Percentiles rank a stretch among this genome's conserved stretches.
Evolutionary conservation across 1,140 invertebrate species (phyloP).

Genomic region (Neuroterus valhalla): DNA sequence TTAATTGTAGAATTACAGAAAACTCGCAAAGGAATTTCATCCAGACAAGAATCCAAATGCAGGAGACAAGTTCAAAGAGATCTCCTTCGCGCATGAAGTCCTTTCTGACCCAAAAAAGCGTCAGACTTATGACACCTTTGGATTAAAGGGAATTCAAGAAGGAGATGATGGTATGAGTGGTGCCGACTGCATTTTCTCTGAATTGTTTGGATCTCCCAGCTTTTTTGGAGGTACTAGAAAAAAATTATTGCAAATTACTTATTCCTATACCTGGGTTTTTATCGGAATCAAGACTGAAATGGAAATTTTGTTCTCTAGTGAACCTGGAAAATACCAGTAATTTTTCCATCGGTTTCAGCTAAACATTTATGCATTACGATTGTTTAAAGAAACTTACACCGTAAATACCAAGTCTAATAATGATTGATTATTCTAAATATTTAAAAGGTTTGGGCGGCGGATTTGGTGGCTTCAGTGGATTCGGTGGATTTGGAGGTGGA

Average conservation of each 20-base stretch:
- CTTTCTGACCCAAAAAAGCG: conserved; percentile 5
- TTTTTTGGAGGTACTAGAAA: not conserved
- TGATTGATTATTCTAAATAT: not conserved
- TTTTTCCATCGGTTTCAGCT: too few relatives aligned
- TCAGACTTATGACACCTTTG: not conserved
- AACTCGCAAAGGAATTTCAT: conserved; percentile 9
- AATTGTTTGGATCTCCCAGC: not conserved
- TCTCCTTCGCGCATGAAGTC: conserved; percentile 2
- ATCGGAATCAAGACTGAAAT: too few relatives aligned
- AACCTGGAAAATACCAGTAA: too few relatives aligned
- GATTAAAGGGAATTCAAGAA: conserved; percentile 13
- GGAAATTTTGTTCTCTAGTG: too few relatives aligned
- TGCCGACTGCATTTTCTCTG: not conserved
- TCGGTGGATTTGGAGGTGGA: conserved; percentile 1
- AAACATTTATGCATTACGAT: too few relatives aligned
- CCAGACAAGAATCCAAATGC: not conserved
- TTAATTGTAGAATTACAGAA: not conserved
- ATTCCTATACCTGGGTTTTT: not conserved
- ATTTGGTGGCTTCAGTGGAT: conserved; percentile 1
- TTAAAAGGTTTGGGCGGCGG: not conserved
- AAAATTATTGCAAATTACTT: not conserved
- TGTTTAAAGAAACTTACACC: too few relatives aligned
- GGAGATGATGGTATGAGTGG: not conserved
- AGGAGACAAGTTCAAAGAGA: conserved; percentile 8
- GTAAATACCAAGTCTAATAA: too few relatives aligned